Evolutionary conservation across 2,888 invertebrate genomes (phyloP).

Genomic region (Caenorhabditis sp.): DNA sequence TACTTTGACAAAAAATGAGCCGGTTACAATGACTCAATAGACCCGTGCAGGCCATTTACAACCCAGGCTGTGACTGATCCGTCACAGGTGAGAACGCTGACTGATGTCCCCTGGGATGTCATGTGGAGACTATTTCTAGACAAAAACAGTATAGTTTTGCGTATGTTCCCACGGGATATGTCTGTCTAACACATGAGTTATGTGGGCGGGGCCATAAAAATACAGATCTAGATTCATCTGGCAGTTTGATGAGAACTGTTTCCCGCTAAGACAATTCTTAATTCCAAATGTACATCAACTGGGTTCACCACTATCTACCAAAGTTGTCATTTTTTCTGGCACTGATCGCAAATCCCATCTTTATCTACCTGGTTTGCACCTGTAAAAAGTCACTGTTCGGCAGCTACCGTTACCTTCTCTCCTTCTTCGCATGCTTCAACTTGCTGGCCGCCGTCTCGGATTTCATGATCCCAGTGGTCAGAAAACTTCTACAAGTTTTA

Average conservation of each 20-base stretch:
- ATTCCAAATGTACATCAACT: constrained; percentile 20
- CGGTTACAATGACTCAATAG: too few relatives aligned
- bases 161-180: neutral
- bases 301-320: constrained; percentile 11
- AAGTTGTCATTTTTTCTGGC: constrained; percentile 31
- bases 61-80: too few relatives aligned
- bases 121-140: too few relatives aligned
- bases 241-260: too few relatives aligned
- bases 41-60: too few relatives aligned
- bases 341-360: constrained; percentile 5
- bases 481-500: neutral
- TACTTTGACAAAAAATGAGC: too few relatives aligned
- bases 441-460: constrained; percentile 14
- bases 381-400: constrained; percentile 22
- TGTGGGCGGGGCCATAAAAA: too few relatives aligned
- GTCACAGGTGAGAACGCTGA: too few relatives aligned
- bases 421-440: constrained; percentile 33
- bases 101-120: too few relatives aligned
- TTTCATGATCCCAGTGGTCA: constrained; percentile 23
- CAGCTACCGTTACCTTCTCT: constrained; percentile 22
- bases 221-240: too few relatives aligned
- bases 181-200: neutral
- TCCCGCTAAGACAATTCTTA: too few relatives aligned
- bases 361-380: constrained; percentile 21
- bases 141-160: neutral